phyloP scores from a whole-genome alignment of 2,888 invertebrate genomes.

The Margaritifera margaritifera region DNA sequence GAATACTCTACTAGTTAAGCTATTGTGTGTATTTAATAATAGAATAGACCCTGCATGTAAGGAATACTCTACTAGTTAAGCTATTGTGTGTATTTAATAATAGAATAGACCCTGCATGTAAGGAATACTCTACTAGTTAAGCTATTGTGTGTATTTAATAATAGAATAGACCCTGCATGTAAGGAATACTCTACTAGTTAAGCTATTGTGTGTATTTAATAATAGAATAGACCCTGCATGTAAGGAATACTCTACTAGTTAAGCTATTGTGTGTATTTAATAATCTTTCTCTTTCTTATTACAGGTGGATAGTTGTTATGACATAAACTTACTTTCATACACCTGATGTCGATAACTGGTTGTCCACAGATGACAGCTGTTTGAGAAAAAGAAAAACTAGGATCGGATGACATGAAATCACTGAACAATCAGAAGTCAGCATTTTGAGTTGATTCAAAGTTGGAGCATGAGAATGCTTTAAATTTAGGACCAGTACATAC shows the following conservation, averaged over 20 bases:
- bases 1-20: background rate
- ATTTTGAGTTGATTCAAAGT: no score
- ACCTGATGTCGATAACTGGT: constrained; percentile 30
- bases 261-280: background rate
- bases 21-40: background rate
- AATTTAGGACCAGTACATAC: no score
- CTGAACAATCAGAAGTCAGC: no score
- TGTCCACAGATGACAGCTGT: background rate
- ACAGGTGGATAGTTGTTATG: constrained; percentile 68
- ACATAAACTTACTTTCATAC: constrained; percentile 66
- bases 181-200: background rate
- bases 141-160: background rate
- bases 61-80: background rate
- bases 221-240: no score
- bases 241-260: background rate
- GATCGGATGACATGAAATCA: no score
- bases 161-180: no score
- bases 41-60: no score
- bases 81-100: background rate
- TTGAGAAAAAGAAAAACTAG: no score
- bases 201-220: background rate
- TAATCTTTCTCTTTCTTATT: constrained; percentile 28
- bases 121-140: background rate
- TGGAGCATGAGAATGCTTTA: no score
- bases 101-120: no score